Evolutionary conservation across 2,888 invertebrate species (phyloP).

Genomic region (Baccha elongata): DNA sequence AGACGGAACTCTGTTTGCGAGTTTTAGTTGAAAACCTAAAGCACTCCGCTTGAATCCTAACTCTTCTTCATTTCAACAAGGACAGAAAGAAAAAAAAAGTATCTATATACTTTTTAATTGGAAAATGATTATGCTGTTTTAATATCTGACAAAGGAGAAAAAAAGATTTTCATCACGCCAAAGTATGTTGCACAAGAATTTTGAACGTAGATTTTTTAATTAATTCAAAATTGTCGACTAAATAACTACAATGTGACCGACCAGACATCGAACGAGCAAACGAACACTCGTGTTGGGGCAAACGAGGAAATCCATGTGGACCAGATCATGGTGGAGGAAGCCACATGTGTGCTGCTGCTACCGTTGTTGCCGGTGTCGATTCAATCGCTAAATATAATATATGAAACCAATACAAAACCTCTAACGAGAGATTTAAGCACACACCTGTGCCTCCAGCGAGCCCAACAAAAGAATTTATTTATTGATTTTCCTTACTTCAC

Average conservation of each 20-base stretch:
- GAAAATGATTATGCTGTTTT: constrained; percentile 56
- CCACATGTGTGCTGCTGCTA: constrained; percentile 59
- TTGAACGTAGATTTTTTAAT: constrained; percentile 42
- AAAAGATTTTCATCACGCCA: not conserved
- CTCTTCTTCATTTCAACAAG: not conserved
- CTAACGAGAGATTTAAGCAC: constrained; percentile 57
- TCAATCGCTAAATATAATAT: constrained; percentile 56
- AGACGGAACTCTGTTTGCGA: constrained; percentile 17
- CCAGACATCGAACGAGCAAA: not conserved
- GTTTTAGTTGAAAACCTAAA: constrained; percentile 12
- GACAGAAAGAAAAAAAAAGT: not conserved
- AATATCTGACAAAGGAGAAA: constrained; percentile 31
- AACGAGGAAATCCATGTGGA: constrained; percentile 36
- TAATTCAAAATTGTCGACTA: constrained; percentile 46
- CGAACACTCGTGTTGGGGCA: not conserved
- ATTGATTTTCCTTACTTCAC: constrained; percentile 49
- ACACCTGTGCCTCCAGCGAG: constrained; percentile 28
- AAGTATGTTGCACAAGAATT: constrained; percentile 48
- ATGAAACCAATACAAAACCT: constrained; percentile 58
- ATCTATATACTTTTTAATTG: constrained; percentile 36
- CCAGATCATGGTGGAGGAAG: constrained; percentile 38
- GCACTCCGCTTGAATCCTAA: constrained; percentile 20
- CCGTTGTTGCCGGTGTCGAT: constrained; percentile 5
- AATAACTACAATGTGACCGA: constrained; percentile 13
- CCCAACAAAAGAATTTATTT: constrained; percentile 21